Base-by-base conservation (phyloP, 2,888 invertebrate species). In the Lissonota sp. region DNA sequence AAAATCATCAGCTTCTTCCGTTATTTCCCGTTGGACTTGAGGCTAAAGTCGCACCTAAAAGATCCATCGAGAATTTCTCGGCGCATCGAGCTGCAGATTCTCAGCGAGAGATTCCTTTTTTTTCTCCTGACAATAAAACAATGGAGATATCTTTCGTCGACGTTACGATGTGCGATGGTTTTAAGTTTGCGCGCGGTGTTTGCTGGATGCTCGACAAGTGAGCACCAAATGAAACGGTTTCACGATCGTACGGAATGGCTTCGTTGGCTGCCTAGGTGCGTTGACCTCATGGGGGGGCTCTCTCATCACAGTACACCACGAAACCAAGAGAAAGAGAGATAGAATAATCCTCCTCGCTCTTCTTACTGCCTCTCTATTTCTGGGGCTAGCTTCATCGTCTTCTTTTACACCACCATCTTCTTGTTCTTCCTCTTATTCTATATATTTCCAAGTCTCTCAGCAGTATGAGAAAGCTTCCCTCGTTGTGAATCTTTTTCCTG, bases 351-450 rank as follows among this genome's bases (percentile, higher is more conserved):
- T 74, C 81, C 71, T 74, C 39, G 49, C 66, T 81, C 74, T 71
- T 73, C 73, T 93, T 90, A 93, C 93, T 93, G 75, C 69, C 83
- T 84, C 84, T 83, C 85, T 85, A 85, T 84, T 86, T 86, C 84
- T 85, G 86, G 86, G 86, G 84, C 64, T 85, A 83, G 72, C 70
- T 69, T 85, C 83, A 83, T 79, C 71, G 70, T 79, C 63, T 69
- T 70, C 70, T 8, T 62, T 67, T 64, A 40, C 53, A 60, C 60
- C 66, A 58, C 60, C 72, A 63, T 62, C 74, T 39, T 66, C 62
- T 71, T 51, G 79, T 60, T 57, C 60, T 62, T 76, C 72, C n/a
- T 53, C 71, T 58, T 63, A 81, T 44, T 79, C 72, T 63, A 72
- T 58, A 63, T 81, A 67, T 79, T 75, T 78, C 75, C 76, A 26